Base-by-base conservation (phyloP, 2,888 invertebrate genomes). In the Allophyes oxyacanthae region DNA sequence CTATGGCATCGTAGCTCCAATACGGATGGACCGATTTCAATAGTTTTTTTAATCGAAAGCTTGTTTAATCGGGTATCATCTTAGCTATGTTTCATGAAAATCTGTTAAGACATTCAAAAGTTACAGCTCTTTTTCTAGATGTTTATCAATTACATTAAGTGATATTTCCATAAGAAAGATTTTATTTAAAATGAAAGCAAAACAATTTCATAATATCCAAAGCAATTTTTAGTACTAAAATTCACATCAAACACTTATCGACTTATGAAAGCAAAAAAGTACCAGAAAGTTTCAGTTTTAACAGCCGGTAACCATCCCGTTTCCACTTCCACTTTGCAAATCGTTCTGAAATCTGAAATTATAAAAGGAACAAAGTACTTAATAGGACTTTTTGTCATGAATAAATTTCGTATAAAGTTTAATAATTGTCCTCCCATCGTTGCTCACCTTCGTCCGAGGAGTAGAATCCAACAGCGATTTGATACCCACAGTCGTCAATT, bases 401-500 rank as follows among this genome's bases (percentile, higher is more conserved):
- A 75, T 72, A 72, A 66, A 63, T 63, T 66, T 55, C 43, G 44
- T 42, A 41, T 57, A 72, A 60, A 72, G 59, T 72, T 72, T 57
- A 50, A 67, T 72, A 72, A 72, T 57, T 63, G 67, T 75, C 40
- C 30, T 32, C 42, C 38, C 59, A 66, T 66, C 66, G 60, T 44
- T 36, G 15, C 32, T 54, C 41, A 49, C 56, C 58, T 75, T 42
- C 34, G 43, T 56, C 57, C 33, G 52, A n/a, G 54, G 37, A 50
- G 32, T 41, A 57, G 60, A 65, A 62, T 64, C 41, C 43, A 59
- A 55, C 67, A 52, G 62, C 54, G 67, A 71, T 66, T 71, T 56
- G 55, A 51, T 55, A 46, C 58, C 65, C 65, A 41, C 67, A 55
- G 61, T 51, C 75, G 61, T 66, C 78, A 73, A 78, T 79, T 81